These are phyloP conservation scores for Aurelia sp. DNA, from an alignment of 30 jellyfish, hydroid and myxozoan species.

Conservation along the genomic window DNA sequence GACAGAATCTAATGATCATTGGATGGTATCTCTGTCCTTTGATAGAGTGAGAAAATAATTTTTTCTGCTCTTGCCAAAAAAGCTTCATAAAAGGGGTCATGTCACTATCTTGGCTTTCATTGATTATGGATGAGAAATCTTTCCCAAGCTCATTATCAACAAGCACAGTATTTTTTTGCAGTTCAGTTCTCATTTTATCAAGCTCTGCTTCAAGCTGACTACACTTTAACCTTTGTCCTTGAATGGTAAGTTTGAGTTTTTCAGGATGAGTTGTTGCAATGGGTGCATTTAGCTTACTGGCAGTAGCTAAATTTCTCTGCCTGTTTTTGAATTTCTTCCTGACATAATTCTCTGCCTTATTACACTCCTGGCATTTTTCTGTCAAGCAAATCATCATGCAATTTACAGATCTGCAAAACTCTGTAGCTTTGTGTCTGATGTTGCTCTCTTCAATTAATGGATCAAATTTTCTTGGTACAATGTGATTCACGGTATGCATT, in stretches of 20 bases:
- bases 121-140: no score
- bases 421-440: background rate
- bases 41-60: constrained; percentile 23
- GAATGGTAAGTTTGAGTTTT: constrained; percentile 53
- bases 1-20: constrained; percentile 75
- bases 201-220: constrained; percentile 47
- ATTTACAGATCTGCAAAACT: constrained; percentile 4
- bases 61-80: constrained; percentile 83
- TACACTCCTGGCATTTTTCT: constrained; percentile 8
- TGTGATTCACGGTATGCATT: constrained; percentile 1
- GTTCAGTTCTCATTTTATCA: constrained; percentile 38
- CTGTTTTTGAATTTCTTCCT: constrained; percentile 16
- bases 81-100: constrained; percentile 79
- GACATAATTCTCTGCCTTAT: constrained; percentile 12
- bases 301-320: constrained; percentile 19
- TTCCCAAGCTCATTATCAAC: constrained; percentile 17
- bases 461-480: constrained; percentile 13
- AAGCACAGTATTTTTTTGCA: constrained; percentile 6
- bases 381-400: constrained; percentile 12
- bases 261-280: constrained; percentile 59
- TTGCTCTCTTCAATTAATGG: background rate
- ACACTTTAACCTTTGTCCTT: constrained; percentile 63
- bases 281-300: constrained; percentile 36
- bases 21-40: constrained; percentile 79
- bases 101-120: constrained; percentile 26